phyloP scores from a whole-genome alignment of 2,113 vertebrate species.

The Paradoxurus hermaphroditus region DNA sequence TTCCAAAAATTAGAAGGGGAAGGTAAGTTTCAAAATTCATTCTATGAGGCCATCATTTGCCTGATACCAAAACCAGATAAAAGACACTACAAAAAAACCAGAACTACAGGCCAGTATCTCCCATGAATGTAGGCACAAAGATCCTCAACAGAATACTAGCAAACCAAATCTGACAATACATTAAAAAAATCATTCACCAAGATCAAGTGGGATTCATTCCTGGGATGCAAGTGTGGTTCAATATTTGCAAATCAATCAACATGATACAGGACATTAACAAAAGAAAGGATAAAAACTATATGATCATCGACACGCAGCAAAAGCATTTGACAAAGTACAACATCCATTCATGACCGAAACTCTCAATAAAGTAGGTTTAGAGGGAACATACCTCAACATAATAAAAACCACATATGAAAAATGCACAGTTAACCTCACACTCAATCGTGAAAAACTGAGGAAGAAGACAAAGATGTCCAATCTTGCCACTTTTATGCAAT shows the following conservation, averaged over 20 bases:
- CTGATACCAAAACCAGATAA: background rate
- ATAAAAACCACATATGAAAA: background rate
- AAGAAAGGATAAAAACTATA: background rate
- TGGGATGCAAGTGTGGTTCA: background rate
- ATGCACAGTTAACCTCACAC: background rate
- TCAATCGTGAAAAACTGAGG: background rate
- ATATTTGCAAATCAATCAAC: background rate
- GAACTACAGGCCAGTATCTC: background rate
- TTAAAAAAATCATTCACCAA: background rate
- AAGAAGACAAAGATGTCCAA: background rate
- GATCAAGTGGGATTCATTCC: background rate
- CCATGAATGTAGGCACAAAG: background rate
- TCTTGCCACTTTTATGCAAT: background rate
- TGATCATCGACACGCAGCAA: background rate
- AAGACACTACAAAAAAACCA: background rate
- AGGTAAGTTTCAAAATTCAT: background rate
- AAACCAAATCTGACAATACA: background rate
- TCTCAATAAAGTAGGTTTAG: background rate
- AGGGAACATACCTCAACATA: background rate
- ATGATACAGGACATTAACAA: background rate
- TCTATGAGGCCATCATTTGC: background rate
- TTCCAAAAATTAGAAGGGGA: background rate
- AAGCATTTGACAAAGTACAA: background rate
- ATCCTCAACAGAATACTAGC: background rate
- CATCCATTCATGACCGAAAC: background rate